Conservation (phyloP, 2,113 vertebrate species). For the Murina feae region DNA sequence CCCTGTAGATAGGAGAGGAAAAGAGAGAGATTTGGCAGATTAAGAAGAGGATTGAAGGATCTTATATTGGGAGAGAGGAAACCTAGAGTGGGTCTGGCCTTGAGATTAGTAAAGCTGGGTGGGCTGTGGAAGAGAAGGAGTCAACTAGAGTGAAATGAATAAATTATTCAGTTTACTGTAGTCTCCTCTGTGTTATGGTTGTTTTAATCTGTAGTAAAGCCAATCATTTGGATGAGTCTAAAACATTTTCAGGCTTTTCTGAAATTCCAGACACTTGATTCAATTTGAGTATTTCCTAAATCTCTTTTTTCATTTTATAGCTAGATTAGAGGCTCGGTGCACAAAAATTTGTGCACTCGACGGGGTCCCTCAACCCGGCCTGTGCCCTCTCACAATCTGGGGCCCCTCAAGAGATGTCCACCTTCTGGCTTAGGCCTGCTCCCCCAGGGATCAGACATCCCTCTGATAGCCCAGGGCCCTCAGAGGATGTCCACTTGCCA, state of each 20-base stretch:
- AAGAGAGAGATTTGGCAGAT: background rate
- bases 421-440: too few relatives aligned
- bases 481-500: too few relatives aligned
- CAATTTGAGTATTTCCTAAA: background rate
- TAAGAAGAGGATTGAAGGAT: background rate
- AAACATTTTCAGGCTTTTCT: background rate
- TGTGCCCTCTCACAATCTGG: too few relatives aligned
- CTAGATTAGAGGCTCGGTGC: too few relatives aligned
- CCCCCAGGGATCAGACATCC: too few relatives aligned
- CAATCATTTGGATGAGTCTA: background rate
- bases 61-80: background rate
- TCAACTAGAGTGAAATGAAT: background rate
- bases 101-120: background rate
- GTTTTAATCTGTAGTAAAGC: background rate
- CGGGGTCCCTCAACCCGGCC: too few relatives aligned
- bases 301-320: background rate
- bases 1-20: background rate
- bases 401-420: too few relatives aligned
- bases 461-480: too few relatives aligned
- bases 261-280: slow-evolving; percentile 15
- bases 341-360: too few relatives aligned
- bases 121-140: background rate
- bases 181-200: background rate
- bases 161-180: background rate
- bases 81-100: background rate